Percentiles rank a stretch among this genome's conserved stretches.
phyloP scores from a whole-genome alignment of 1,140 invertebrate genomes.

The Achatina immaculata region DNA sequence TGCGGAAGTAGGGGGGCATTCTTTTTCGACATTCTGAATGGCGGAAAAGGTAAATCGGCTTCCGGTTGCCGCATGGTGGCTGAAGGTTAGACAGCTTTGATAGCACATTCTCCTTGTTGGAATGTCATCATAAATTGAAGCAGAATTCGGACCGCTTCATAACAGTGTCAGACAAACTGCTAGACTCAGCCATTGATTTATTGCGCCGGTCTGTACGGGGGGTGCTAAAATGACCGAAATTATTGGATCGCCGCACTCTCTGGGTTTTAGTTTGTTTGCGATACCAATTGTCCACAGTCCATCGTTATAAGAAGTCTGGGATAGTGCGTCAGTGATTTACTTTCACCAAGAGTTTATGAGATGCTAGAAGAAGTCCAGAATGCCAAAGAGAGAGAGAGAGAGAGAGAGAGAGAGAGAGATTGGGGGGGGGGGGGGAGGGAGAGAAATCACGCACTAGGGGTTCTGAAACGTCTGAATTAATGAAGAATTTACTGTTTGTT shows the following conservation, averaged over 20 bases:
- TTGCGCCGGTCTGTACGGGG: neutral
- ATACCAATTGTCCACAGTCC: neutral
- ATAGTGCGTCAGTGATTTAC: neutral
- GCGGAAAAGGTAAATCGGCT: conserved; percentile 5
- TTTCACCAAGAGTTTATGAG: neutral
- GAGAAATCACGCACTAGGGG: too few species aligned
- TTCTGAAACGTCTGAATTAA: too few species aligned
- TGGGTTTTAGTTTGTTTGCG: neutral
- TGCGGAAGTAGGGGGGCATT: neutral
- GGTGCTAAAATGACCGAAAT: neutral
- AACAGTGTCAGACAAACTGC: neutral
- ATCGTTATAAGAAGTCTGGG: neutral
- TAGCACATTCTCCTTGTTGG: neutral
- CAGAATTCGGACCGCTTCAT: neutral
- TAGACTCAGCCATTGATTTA: conserved; percentile 5
- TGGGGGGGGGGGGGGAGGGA: too few species aligned
- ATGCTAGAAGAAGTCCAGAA: too few species aligned
- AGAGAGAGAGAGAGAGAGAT: too few species aligned
- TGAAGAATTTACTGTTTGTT: too few species aligned
- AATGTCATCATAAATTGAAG: neutral
- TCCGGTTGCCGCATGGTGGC: neutral
- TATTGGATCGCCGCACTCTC: neutral
- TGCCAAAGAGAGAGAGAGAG: too few species aligned
- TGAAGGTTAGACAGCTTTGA: neutral
- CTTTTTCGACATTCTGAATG: conserved; percentile 4